Evolutionary conservation across 2,888 invertebrate species (phyloP).

Genomic region (Drosophila kambysellisi): DNA sequence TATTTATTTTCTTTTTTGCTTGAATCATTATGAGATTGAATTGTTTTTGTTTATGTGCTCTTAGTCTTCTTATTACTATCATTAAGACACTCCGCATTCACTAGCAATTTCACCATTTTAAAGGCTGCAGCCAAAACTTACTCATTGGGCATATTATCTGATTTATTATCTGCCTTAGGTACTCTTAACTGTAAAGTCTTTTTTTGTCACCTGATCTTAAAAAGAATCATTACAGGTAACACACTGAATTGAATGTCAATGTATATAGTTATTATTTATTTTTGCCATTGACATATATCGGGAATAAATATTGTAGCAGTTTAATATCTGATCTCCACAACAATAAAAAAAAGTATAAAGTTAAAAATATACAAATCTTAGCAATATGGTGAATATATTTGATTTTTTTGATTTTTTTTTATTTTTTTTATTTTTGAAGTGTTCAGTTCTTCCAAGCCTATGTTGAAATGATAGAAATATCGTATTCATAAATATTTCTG

Average conservation of each 20-base stretch:
- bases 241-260: neutral
- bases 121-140: neutral
- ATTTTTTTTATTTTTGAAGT: neutral
- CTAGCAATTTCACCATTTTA: neutral
- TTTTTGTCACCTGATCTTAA: neutral
- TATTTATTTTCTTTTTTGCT: neutral
- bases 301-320: neutral
- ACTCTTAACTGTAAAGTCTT: neutral
- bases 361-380: neutral
- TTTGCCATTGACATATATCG: neutral
- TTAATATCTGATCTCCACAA: neutral
- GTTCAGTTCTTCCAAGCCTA: neutral
- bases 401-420: neutral
- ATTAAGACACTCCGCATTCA: neutral
- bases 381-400: neutral
- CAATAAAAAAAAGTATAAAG: neutral
- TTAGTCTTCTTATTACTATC: neutral
- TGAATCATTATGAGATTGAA: neutral
- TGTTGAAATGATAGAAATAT: neutral
- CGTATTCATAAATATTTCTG: neutral
- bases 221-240: neutral
- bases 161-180: neutral
- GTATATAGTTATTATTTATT: neutral
- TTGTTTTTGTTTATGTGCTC: neutral
- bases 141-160: neutral